Evolutionary conservation across 2,888 invertebrate genomes (phyloP).

Genomic region (Callimorpha dominula): DNA sequence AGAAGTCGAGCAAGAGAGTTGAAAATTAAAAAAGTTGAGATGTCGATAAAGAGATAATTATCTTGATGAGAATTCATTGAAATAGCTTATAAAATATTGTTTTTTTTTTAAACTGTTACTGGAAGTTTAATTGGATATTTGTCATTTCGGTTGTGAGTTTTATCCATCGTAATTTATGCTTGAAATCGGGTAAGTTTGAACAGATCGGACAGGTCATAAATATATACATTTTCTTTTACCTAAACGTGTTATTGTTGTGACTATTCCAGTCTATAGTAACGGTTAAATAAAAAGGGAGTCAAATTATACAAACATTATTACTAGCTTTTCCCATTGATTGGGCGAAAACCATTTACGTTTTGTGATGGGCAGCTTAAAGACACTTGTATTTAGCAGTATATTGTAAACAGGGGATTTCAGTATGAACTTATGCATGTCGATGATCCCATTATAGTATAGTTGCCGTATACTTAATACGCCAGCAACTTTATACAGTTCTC

Average conservation of each 20-base stretch:
- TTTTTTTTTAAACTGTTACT: conserved; percentile 5
- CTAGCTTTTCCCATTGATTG: not conserved
- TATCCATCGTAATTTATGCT: not conserved
- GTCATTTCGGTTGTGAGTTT: conserved; percentile 5
- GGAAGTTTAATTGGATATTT: conserved; percentile 11
- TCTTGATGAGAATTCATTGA: conserved; percentile 15
- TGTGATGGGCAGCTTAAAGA: no score
- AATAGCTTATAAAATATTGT: conserved; percentile 11
- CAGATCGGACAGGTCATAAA: not conserved
- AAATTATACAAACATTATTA: not conserved
- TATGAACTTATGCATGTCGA: no score
- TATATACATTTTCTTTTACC: not conserved
- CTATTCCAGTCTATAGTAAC: no score
- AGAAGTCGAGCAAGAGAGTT: not conserved
- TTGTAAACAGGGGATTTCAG: no score
- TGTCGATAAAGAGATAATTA: conserved; percentile 14
- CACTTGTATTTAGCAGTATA: no score
- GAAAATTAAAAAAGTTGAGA: conserved; percentile 13
- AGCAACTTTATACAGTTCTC: no score
- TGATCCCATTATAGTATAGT: no score
- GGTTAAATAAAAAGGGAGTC: not conserved
- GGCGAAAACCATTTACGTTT: no score
- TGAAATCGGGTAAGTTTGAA: not conserved
- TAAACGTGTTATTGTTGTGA: not conserved
- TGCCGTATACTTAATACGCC: no score